Evolutionary conservation across 2,113 vertebrate species (phyloP), one percentile per base, ranked within the genome.

Genomic region (Salvelinus alpinus): DNA sequence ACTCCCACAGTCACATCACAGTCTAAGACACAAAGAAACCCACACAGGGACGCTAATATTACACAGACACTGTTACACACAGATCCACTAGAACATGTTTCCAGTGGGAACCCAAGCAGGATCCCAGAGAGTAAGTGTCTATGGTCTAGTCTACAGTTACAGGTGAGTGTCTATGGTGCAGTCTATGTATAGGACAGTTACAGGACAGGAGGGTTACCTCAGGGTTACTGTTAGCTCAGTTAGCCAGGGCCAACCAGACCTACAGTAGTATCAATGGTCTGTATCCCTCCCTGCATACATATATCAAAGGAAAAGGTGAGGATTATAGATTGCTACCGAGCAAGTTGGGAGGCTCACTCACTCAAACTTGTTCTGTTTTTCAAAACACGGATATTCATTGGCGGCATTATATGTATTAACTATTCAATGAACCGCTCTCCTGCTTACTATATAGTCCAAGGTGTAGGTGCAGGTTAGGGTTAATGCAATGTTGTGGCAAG

Each of bases 391-490:
- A 1, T 54, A 54, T 54, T 14, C 4, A 54, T 14, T 14, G 51
- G 12, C 16, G 12, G 51, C 51, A 54, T 54, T 54, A 44, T 44
- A 44, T 44, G 9, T 44, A 44, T 44, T 44, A 44, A 44, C 38
- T 12, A 12, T 44, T 44, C 38, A 44, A 11, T 44, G 9, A 44
- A 44, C 38, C 38, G 9, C 38, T 97, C 77, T 97, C 97, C 91
- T 97, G 96, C 24, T 97, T 97, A 84, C 95, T 96, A 97, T 99
- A 88, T 82, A 84, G 78, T 81, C 75, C 69, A 80, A 86, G 38
- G 38, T 44, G 38, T 44, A 44, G 38, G 38, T 44, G 38, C 48
- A 54, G 48, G 51, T 54, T 54, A 54, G 51, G 14, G 51, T 18
- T 14, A 54, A 18, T 54, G 16, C 51, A 54, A 16, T 54, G 12